Base-by-base conservation (phyloP, 2,113 vertebrate species). In the Channa argus region DNA sequence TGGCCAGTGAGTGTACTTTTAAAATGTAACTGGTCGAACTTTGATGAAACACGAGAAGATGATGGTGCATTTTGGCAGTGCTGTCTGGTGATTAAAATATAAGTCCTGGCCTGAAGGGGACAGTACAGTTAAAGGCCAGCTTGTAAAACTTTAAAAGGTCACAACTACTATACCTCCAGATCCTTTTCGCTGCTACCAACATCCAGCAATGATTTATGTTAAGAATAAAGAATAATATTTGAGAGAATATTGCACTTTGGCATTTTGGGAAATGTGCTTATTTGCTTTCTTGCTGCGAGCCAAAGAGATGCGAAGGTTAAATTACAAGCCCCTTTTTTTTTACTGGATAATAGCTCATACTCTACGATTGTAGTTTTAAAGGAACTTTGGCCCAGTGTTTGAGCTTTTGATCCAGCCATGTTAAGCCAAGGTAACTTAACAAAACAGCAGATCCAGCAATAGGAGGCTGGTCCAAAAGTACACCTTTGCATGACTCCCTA, bases 61-160 rank as follows among this genome's bases (percentile, higher is more conserved):
- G 59, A 68, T 11, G 60, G 39, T 37, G 24, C 45, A 45, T 71
- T 63, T 49, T 62, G 39, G 6, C 50, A 9, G 1, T 2, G 13
- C 65, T 34, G 65, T 46, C 39, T 44, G 53, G 38, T 85, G 53
- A 83, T 86, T 74, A 78, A 81, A 81, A 74, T 61, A 24, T 49
- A 77, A 79, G 51, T 82, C 63, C 3, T 54, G 55, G 61, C 84
- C 84, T 77, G 59, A 77, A 54, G 71, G 84, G 33, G 61, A 82
- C 71, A 71, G 71, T 53, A 39, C 53, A 77, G 62, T 60, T 83
- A 88, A 88, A 90, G 84, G 86, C 83, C 84, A 87, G 62, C 46
- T 8, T 63, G 60, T 80, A 77, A 63, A 67, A 79, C 9, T 90
- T 83, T 79, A 67, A 87, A 90, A 90, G 85, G 84, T 71, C 84